These are phyloP conservation scores for Varanus salvator DNA, from an alignment of 2,113 vertebrate genomes.

Conservation along the genomic window DNA sequence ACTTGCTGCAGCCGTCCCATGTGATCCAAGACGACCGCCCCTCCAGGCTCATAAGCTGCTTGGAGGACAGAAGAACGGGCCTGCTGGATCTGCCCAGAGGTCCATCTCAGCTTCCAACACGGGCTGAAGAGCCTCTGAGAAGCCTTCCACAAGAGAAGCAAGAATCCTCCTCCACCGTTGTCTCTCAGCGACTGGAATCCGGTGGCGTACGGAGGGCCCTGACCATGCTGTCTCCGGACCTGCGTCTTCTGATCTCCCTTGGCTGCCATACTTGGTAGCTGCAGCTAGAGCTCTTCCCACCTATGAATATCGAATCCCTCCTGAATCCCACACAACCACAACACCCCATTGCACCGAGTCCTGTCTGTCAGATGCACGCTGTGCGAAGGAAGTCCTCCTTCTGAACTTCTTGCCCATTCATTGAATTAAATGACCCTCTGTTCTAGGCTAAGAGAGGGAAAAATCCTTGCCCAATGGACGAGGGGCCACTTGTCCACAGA, in stretches of 20 bases:
- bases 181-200: neutral
- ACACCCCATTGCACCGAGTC: neutral
- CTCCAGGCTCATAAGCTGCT: neutral
- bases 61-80: neutral
- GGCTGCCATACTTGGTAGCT: neutral
- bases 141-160: neutral
- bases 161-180: neutral
- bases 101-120: neutral
- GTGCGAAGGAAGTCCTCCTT: neutral
- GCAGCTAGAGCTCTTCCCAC: neutral
- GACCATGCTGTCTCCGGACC: neutral
- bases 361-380: neutral
- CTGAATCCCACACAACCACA: neutral
- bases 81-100: neutral
- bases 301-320: neutral
- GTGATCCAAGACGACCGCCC: neutral
- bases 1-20: too few species aligned
- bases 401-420: neutral
- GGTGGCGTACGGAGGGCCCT: neutral
- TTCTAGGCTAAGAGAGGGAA: neutral
- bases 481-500: neutral
- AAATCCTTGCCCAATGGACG: neutral
- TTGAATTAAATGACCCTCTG: neutral
- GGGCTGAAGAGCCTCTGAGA: neutral
- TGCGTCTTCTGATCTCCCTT: too few species aligned